phyloP scores from a whole-genome alignment of 2,113 vertebrate genomes.

The Carassius gibelio region DNA sequence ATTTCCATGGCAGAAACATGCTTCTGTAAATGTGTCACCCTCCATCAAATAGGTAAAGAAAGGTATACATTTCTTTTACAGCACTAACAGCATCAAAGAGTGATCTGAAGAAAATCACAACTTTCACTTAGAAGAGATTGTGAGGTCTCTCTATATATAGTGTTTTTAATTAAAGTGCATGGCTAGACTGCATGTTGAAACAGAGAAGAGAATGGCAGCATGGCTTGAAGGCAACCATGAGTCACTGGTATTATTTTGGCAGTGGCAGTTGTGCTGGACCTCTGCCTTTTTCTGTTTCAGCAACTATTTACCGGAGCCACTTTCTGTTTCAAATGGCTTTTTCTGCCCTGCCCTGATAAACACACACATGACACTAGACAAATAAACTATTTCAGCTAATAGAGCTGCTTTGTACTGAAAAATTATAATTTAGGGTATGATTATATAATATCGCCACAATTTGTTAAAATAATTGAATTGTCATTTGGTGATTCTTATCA shows the following conservation, averaged over 20 bases:
- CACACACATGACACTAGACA: background rate
- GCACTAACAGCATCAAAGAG: background rate
- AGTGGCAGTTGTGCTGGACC: slow-evolving; percentile 59
- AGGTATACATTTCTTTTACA: too few relatives aligned
- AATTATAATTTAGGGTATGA: background rate
- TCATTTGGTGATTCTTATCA: background rate
- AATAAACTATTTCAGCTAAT: background rate
- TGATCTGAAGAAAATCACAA: slow-evolving; percentile 4
- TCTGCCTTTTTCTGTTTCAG: slow-evolving; percentile 66
- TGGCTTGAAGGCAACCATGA: slow-evolving; percentile 70
- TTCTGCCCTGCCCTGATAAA: slow-evolving; percentile 31
- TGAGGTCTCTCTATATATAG: slow-evolving; percentile 54
- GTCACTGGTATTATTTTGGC: slow-evolving; percentile 75
- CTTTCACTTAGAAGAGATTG: slow-evolving; percentile 46
- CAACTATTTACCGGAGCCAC: slow-evolving; percentile 52
- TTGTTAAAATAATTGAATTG: background rate
- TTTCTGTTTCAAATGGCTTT: slow-evolving; percentile 22
- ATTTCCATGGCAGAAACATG: too few relatives aligned
- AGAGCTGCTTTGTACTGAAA: background rate
- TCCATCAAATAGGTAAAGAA: background rate
- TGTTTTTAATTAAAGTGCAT: slow-evolving; percentile 71
- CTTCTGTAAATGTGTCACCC: too few relatives aligned
- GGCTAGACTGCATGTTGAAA: slow-evolving; percentile 70
- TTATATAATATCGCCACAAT: background rate
- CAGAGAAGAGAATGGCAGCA: slow-evolving; percentile 69